Conservation (phyloP, 1,140 invertebrate genomes). For the Drosophila novamexicana region DNA sequence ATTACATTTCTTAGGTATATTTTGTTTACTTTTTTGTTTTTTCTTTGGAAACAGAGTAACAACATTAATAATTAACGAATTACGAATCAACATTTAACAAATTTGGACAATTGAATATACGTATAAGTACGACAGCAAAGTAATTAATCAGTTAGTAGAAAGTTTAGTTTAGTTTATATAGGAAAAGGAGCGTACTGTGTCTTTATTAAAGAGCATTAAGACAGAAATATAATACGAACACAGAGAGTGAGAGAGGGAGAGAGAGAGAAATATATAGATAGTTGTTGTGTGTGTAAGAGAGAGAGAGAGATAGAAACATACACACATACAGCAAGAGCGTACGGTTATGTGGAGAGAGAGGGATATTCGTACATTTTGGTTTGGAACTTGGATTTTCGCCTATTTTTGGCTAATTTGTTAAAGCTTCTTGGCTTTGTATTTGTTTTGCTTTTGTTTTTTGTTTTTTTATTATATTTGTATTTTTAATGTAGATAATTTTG, state of each 20-base stretch:
- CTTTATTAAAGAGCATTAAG: conserved; percentile 29
- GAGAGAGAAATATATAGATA: conserved; percentile 39
- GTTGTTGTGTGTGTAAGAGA: conserved; percentile 33
- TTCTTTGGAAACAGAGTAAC: conserved; percentile 23
- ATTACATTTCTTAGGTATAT: conserved; percentile 30
- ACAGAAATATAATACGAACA: conserved; percentile 33
- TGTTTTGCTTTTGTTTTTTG: conserved; percentile 25
- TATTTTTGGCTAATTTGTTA: conserved; percentile 39
- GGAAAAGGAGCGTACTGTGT: conserved; percentile 64
- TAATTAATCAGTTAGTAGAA: conserved; percentile 70
- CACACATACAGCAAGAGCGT: conserved; percentile 57
- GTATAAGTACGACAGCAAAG: conserved; percentile 76
- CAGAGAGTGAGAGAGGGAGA: conserved; percentile 33
- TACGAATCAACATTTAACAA: conserved; percentile 71
- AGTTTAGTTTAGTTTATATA: conserved; percentile 42
- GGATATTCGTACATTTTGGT: conserved; percentile 47
- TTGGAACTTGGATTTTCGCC: conserved; percentile 48
- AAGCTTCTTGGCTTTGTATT: conserved; percentile 38
- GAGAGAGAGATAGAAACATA: conserved; percentile 32
- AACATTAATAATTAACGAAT: conserved; percentile 46
- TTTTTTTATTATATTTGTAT: conserved; percentile 11
- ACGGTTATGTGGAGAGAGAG: conserved; percentile 27
- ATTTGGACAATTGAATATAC: conserved; percentile 57
- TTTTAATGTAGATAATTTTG: conserved; percentile 45
- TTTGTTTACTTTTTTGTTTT: conserved; percentile 38